Conservation (phyloP, 2,888 invertebrate genomes). For the Lathronympha strigana region DNA sequence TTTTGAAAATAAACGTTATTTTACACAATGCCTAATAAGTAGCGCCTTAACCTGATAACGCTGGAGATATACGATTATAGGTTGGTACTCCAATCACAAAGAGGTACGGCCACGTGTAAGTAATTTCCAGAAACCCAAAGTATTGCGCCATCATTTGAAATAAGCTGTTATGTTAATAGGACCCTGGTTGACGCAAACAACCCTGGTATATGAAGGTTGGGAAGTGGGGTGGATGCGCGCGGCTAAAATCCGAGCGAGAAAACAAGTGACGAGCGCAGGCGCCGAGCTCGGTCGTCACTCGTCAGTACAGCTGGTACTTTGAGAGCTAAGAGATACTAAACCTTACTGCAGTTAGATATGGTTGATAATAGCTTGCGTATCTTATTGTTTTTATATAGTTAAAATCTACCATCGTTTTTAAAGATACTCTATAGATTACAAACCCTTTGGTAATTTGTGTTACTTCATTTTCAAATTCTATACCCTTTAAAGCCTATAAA, state of each 20-base stretch:
- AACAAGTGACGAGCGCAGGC: background rate
- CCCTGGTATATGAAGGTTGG: conserved; percentile 50
- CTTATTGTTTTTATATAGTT: background rate
- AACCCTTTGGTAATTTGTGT: no score
- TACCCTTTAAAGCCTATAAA: no score
- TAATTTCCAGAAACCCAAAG: conserved; percentile 16
- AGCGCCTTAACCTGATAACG: no score
- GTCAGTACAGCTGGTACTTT: background rate
- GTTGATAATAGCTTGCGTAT: background rate
- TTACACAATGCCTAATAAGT: no score
- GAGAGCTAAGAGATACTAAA: background rate
- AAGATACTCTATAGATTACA: background rate
- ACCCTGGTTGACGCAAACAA: conserved; percentile 48
- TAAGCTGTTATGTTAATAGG: conserved; percentile 43
- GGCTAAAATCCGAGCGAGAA: conserved; percentile 15
- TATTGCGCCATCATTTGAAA: conserved; percentile 66
- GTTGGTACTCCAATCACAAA: background rate
- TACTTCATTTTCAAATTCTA: no score
- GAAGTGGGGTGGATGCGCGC: conserved; percentile 75
- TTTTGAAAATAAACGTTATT: no score
- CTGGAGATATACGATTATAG: background rate
- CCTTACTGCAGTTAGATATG: background rate
- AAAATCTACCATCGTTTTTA: background rate
- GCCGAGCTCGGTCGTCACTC: background rate
- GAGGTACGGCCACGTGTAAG: no score